phyloP scores from a whole-genome alignment of 2,797 vertebrate genomes.

The Bufotes viridis region DNA sequence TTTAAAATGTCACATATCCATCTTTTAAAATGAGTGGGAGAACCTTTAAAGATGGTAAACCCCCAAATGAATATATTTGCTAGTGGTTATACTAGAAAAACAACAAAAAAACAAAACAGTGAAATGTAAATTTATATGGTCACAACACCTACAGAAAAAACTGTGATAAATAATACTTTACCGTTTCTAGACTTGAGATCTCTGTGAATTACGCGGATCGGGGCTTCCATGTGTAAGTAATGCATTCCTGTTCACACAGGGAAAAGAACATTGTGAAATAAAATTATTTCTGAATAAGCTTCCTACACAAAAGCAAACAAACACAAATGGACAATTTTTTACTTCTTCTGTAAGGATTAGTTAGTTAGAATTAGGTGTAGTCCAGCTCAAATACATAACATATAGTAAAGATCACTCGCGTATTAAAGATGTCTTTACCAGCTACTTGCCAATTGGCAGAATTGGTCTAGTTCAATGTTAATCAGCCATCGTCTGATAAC shows the following conservation, averaged over 20 bases:
- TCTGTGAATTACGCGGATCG: slow-evolving; percentile 96
- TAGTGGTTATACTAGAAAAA: background rate
- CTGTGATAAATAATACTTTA: slow-evolving; percentile 71
- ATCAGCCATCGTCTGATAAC: background rate
- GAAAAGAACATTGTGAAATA: slow-evolving; percentile 48
- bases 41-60: too few species aligned
- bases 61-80: background rate
- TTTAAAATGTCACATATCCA: too few species aligned
- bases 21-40: too few species aligned
- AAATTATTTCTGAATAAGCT: background rate
- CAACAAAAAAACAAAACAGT: too few species aligned
- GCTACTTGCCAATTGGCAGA: background rate
- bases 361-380: background rate
- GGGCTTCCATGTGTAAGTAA: slow-evolving; percentile 97
- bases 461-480: background rate
- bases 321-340: background rate
- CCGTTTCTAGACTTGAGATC: slow-evolving; percentile 98
- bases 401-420: background rate
- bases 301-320: background rate
- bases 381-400: background rate
- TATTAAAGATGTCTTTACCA: background rate
- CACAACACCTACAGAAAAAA: background rate
- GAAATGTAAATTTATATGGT: background rate
- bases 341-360: background rate
- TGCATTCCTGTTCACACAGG: slow-evolving; percentile 85